Conservation (phyloP, 2,797 vertebrate genomes). For the Capromys pilorides region DNA sequence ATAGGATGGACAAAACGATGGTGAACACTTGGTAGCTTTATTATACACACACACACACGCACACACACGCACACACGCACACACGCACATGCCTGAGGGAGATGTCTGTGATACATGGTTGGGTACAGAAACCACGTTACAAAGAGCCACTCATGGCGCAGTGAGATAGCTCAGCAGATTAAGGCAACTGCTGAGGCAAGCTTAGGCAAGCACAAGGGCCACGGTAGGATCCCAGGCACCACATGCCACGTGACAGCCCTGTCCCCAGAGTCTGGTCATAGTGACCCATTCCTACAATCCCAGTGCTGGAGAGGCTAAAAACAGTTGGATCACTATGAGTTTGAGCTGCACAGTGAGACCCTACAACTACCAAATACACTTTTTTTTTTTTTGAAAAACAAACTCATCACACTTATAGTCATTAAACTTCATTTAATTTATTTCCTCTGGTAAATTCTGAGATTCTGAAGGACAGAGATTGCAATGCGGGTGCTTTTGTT, state of each 20-base stretch:
- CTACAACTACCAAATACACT: no score
- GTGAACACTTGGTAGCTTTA: neutral
- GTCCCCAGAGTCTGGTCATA: no score
- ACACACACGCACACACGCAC: neutral
- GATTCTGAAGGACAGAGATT: neutral
- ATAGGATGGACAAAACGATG: neutral
- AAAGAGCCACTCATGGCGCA: neutral
- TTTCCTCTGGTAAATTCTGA: neutral
- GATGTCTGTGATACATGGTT: neutral
- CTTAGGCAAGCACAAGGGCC: no score
- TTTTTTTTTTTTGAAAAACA: no score
- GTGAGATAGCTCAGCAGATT: no score
- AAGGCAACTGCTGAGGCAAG: no score
- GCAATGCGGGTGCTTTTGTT: neutral
- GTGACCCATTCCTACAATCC: neutral
- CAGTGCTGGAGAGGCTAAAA: no score
- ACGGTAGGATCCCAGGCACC: no score
- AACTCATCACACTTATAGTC: neutral
- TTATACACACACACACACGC: neutral
- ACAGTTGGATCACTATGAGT: no score
- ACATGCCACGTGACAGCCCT: no score
- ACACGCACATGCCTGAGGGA: neutral
- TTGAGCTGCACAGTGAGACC: no score
- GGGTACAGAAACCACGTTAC: slow-evolving; percentile 11
- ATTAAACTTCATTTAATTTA: neutral